These are phyloP conservation scores for Limnephilus rhombicus DNA, from an alignment of 2,888 invertebrate genomes.

Conservation along the genomic window DNA sequence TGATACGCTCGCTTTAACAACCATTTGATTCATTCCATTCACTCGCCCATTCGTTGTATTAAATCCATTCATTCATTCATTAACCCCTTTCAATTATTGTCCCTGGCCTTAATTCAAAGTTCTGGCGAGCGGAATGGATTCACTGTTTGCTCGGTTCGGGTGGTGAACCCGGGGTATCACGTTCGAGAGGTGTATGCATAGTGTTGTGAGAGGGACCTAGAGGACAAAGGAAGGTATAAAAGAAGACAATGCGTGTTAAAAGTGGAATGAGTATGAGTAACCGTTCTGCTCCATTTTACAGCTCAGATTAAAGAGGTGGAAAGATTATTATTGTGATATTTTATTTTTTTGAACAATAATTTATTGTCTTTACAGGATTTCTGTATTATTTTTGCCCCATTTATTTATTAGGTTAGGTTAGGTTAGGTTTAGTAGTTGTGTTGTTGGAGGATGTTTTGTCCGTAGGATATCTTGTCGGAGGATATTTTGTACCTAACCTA, in stretches of 20 bases:
- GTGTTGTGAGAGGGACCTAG: neutral
- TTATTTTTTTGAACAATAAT: too few species aligned
- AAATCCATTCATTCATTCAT: neutral
- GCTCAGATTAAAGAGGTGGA: neutral
- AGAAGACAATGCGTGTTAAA: neutral
- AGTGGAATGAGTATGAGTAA: neutral
- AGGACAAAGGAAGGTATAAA: neutral
- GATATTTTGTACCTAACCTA: too few species aligned
- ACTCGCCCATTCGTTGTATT: neutral
- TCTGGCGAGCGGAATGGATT: neutral
- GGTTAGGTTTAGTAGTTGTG: too few species aligned
- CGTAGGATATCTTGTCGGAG: too few species aligned
- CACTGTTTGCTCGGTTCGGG: neutral
- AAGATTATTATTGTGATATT: neutral
- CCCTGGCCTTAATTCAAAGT: neutral
- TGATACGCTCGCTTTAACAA: slow-evolving; percentile 1
- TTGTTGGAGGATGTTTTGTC: too few species aligned
- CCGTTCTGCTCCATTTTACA: neutral
- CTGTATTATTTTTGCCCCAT: too few species aligned
- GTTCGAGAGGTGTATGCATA: neutral
- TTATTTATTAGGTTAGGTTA: too few species aligned
- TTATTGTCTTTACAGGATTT: too few species aligned
- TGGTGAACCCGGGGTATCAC: neutral
- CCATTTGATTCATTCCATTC: neutral
- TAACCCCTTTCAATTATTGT: neutral